These are phyloP conservation scores for Andrena dorsata DNA, from an alignment of 2,888 invertebrate genomes.

Conservation along the genomic window DNA sequence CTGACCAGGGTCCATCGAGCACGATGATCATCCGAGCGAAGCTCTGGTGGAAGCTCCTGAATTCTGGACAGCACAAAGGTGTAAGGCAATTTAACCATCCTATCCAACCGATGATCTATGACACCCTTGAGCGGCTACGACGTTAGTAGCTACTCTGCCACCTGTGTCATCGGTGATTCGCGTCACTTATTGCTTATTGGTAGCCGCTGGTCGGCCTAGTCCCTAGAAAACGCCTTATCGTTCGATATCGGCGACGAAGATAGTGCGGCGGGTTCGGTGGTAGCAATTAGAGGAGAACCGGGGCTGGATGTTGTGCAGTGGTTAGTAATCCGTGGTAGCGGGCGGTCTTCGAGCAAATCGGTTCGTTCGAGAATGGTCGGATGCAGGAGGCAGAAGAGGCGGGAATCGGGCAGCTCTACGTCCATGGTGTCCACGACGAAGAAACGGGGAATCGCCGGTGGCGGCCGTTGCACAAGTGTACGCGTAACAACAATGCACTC, in stretches of 20 bases:
- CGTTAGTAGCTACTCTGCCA: not conserved
- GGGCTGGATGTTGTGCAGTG: not conserved
- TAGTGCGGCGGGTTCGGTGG: no score
- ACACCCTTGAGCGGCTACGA: not conserved
- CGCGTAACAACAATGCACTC: conserved; percentile 51
- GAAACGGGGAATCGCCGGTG: not conserved
- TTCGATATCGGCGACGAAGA: no score
- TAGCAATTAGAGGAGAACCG: no score
- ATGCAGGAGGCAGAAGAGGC: not conserved
- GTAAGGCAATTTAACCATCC: conserved; percentile 71
- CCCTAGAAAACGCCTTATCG: no score
- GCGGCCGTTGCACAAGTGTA: conserved; percentile 42
- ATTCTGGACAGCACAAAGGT: conserved; percentile 76
- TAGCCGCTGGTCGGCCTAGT: not conserved
- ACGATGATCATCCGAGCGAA: conserved; percentile 77
- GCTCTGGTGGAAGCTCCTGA: conserved; percentile 80
- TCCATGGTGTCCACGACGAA: not conserved
- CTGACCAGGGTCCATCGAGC: not conserved
- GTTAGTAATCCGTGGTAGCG: not conserved
- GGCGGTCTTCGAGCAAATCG: not conserved
- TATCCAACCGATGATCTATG: not conserved
- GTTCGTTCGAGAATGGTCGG: not conserved
- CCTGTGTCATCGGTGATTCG: conserved; percentile 4
- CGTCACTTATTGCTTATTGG: not conserved
- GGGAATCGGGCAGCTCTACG: not conserved